phyloP scores from a whole-genome alignment of 2,888 invertebrate species.

The Ischnura elegans region DNA sequence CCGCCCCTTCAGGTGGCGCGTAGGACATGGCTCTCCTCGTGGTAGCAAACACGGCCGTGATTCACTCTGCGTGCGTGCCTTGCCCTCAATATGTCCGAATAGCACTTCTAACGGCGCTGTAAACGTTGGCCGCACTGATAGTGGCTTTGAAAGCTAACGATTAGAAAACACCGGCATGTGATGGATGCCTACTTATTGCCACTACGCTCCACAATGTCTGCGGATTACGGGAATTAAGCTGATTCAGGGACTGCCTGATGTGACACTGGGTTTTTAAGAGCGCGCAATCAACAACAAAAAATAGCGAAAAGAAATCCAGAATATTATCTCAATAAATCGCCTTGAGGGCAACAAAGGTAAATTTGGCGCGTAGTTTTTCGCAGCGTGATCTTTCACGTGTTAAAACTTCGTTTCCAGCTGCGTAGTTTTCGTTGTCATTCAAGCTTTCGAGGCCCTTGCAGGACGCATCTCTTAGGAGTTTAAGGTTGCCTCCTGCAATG shows the following conservation, averaged over 20 bases:
- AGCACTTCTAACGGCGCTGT: not conserved
- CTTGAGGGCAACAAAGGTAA: no score
- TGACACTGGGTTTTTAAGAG: no score
- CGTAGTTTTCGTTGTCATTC: no score
- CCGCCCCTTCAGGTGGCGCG: not conserved
- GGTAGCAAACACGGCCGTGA: conserved; percentile 12
- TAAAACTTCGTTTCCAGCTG: no score
- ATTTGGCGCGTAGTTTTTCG: no score
- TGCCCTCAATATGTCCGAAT: conserved; percentile 36
- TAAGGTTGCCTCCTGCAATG: no score
- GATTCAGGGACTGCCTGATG: not conserved
- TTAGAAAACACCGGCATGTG: not conserved
- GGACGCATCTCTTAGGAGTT: no score
- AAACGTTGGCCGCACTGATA: not conserved
- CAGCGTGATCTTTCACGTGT: no score
- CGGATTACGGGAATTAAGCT: not conserved
- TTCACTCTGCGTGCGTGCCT: not conserved
- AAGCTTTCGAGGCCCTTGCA: no score
- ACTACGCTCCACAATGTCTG: not conserved
- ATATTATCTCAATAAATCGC: not conserved
- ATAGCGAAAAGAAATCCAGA: not conserved
- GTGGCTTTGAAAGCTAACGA: not conserved
- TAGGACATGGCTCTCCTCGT: not conserved
- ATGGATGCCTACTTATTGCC: not conserved
- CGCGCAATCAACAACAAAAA: not conserved